Base-by-base conservation (phyloP, 2,113 vertebrate genomes). In the Grammomys surdaster region DNA sequence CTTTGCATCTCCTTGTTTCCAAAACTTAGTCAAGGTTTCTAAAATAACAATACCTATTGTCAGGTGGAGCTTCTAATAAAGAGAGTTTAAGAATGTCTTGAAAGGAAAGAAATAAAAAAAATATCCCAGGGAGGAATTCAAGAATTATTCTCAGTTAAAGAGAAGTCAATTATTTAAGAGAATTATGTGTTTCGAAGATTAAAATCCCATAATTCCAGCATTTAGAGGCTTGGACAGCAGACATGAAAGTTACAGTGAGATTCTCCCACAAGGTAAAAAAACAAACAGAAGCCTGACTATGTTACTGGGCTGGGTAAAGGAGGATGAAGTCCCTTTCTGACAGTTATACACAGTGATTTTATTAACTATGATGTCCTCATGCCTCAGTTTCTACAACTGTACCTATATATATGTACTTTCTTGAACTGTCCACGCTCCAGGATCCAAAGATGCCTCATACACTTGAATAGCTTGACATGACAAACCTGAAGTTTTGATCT, bases 361-460 rank as follows among this genome's bases (percentile, higher is more conserved):
- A 93, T 89, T 28, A 89, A 7, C 16, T 43, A 93, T 88, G 60
- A 60, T 3, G 1, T 65, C 40, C 40, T 0, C 46, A 46, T 80
- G 26, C 1, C 43, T 94, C 58, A 28, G 28, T 86, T 86, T 60
- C 51, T 89, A 36, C 11, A 87, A 40, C 4, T 40, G 40, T 40
- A 40, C 40, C 40, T 40, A 40, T 40, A 2, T 17, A 54, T 0
- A 7, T 58, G 58, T 56, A 77, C n/a, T 43, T 75, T 16, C 1
- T 58, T 31, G 33, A 81, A 10, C 0, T 46, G 24, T 26, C 5
- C 12, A 26, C 22, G 13, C 14, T 6, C n/a, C 26, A 0, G 7
- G 10, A 1, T 94, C 40, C 17, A 81, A 81, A 80, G 26, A 0
- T 14, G 58, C 1, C 13, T 80, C 65, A n/a, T 0, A 6, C 11